These are phyloP conservation scores for Notechis scutatus DNA, from an alignment of 2,113 vertebrate species.

Conservation along the genomic window DNA sequence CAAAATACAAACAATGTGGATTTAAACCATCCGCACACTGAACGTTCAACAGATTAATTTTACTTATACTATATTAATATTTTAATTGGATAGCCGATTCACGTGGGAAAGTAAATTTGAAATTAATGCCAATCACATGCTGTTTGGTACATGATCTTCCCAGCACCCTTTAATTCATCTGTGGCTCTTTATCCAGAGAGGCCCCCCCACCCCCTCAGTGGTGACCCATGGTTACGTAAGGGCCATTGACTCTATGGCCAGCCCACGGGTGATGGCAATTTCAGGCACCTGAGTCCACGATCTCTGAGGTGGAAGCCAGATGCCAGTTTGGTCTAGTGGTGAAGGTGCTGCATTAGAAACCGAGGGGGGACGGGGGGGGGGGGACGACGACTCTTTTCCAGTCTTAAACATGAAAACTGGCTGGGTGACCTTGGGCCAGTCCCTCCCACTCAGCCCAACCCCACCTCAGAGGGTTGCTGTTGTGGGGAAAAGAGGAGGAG, in stretches of 20 bases:
- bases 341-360: background rate
- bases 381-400: background rate
- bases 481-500: background rate
- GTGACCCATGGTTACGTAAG: background rate
- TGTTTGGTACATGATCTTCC: background rate
- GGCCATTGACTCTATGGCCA: background rate
- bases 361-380: background rate
- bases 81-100: background rate
- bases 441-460: background rate
- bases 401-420: background rate
- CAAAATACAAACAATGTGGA: background rate
- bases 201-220: background rate
- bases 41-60: constrained; percentile 11
- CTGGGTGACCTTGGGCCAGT: background rate
- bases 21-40: constrained; percentile 32
- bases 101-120: background rate
- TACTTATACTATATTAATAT: background rate
- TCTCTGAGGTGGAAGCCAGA: background rate
- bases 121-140: background rate
- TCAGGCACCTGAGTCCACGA: background rate
- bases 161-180: background rate
- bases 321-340: background rate
- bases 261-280: background rate
- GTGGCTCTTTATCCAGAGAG: background rate
- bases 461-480: background rate